Base-by-base conservation (phyloP, 2,797 vertebrate genomes). In the Adelosebastes latens region DNA sequence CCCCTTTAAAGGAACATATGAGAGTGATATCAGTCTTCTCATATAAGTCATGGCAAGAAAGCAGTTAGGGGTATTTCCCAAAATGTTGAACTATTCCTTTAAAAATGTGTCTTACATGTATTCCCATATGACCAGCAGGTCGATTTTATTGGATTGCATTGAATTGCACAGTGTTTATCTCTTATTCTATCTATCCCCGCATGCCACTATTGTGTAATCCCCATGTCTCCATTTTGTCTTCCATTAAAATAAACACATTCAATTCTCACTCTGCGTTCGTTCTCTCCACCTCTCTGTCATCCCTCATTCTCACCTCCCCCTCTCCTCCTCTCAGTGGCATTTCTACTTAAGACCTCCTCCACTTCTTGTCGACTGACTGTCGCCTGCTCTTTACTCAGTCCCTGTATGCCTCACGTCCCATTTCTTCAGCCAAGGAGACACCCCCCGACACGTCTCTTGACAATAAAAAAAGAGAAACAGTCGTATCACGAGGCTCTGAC, bases 261-360 rank as follows among this genome's bases (percentile, higher is more conserved):
- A 62, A 31, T 81, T 89, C 72, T 74, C 64, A 27, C 79, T 67
- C 46, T 81, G 55, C 34, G 22, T 71, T 80, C 25, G 8, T 73
- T 63, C 42, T 79, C 64, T 7, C 32, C 39, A 24, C 29, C 73
- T 72, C 69, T 62, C 29, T 69, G 70, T 80, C 61, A 72, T 27
- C 70, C 53, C 87, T 34, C 49, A 68, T 84, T 87, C 80, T 82
- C 86, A 78, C 81, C 78, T 49, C 76, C 78, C 72, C 85, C 77
- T 88, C 77, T 81, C 58, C 82, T 72, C 70, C 32, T 73, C 27
- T 46, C 52, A 9, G 27, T 72, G 61, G 34, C 32, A 68, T 59
- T 27, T 69, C 53, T 49, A 25, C 25, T 34, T 72, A 39, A 65
- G 36, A 62, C 52, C 27, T 68, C 75, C 75, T 53, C 61, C 25